Conservation (phyloP, 2,888 invertebrate species). For the Onthophagus sagittarius region DNA sequence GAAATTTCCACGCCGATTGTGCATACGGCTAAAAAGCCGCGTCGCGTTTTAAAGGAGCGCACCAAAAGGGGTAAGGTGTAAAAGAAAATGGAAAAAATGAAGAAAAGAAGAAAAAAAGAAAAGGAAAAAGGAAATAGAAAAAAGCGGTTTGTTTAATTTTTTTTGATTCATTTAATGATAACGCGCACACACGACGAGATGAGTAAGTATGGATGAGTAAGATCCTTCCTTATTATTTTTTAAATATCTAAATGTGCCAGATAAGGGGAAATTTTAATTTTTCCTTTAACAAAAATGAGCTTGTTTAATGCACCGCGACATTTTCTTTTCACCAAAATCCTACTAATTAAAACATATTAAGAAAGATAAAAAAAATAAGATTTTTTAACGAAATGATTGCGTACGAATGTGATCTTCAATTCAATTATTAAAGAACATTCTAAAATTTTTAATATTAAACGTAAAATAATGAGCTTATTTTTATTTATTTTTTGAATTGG, state of each 20-base stretch:
- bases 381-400: background rate
- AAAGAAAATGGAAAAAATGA: slow-evolving; percentile 6
- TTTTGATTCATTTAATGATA: background rate
- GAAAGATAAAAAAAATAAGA: too few species aligned
- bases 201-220: slow-evolving; percentile 44
- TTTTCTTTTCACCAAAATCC: background rate
- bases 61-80: slow-evolving; percentile 40
- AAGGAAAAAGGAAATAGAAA: background rate
- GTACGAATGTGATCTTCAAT: background rate
- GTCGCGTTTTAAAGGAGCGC: slow-evolving; percentile 39
- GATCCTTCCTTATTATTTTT: slow-evolving; percentile 35
- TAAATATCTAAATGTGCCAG: background rate
- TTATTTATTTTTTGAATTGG: background rate
- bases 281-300: background rate
- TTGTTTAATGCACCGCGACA: background rate
- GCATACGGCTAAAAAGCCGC: slow-evolving; percentile 35
- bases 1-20: slow-evolving; percentile 32
- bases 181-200: slow-evolving; percentile 22
- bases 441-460: too few species aligned
- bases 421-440: background rate
- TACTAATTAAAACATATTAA: background rate
- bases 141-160: background rate
- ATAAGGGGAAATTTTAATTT: background rate
- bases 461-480: background rate
- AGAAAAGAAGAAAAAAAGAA: background rate